A percentile compares a stretch with the other conserved stretches of the same genome.
Conservation (phyloP, 2,113 vertebrate genomes). For the Romanogobio albipinnatus region DNA sequence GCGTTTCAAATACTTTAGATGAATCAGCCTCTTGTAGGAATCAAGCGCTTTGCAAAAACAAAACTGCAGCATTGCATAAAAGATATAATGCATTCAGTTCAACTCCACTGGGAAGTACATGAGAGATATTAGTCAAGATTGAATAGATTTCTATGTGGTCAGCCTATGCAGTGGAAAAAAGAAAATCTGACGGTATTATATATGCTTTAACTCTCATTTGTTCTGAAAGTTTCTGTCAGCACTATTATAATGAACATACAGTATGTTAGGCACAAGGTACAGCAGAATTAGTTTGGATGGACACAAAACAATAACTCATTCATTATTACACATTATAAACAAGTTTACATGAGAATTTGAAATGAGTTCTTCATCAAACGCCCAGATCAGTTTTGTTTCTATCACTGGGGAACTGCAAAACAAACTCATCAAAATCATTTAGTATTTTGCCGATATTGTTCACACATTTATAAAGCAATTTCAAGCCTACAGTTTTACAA, state of each 20-base stretch:
- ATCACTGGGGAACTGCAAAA: not conserved
- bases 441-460: not conserved
- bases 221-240: not conserved
- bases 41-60: conserved; percentile 6
- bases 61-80: not conserved
- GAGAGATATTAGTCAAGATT: not conserved
- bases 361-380: no score
- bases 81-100: conserved; percentile 3
- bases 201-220: not conserved
- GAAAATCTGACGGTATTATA: not conserved
- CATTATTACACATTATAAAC: not conserved
- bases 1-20: not conserved
- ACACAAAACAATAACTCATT: not conserved
- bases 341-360: not conserved
- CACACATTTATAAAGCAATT: not conserved
- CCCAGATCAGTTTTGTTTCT: not conserved
- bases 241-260: not conserved
- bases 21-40: conserved; percentile 4
- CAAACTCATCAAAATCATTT: not conserved
- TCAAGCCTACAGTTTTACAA: not conserved
- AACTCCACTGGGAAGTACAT: not conserved
- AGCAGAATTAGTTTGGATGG: not conserved
- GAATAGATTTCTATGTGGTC: not conserved
- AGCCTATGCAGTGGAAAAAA: not conserved
- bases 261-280: not conserved